Base-by-base conservation (phyloP, 2,888 invertebrate genomes). In the Tinea pellionella region DNA sequence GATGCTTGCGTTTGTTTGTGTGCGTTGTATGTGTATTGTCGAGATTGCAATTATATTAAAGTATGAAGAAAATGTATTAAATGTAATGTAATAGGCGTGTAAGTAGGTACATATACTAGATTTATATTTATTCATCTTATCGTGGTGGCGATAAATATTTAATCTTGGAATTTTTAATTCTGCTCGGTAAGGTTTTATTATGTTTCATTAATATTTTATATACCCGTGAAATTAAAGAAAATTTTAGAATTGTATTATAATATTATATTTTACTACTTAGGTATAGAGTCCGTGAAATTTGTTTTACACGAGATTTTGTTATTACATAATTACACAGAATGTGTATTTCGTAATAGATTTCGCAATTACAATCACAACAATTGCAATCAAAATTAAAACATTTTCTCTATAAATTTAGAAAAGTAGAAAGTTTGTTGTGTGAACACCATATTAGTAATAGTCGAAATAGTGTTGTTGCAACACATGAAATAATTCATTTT, bases 191-290 rank as follows among this genome's bases (percentile, higher is more conserved):
- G 59, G 41, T 47, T 57, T 67, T 65, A 65, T 69, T 63, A 66
- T 61, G 51, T 62, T 63, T 68, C 73, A 77, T 75, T 74, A 75
- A 73, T 77, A 73, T 51, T 74, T 72, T 73, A 72, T 73, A 71
- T 72, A 65, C 62, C 71, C 75, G 72, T 74, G 75, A 74, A 75
- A 77, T 77, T 74, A 75, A 57, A 57, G 57, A 57, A 57, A 30
- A 32, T 57, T n/a, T 57, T 57, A 57, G n/a, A 15, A 57, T 57
- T 47, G 16, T 16, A 47, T 47, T 47, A 47, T 16, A 47, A 47
- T 47, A 47, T 47, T 47, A 47, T 16, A 47, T 47, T 37, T 9
- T 37, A 37, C 9, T 6, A 37, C 37, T 9, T 9, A 24, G 3
- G 6, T 24, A 37, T 37, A 12, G 37, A 37, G 9, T 9, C 37